Evolutionary conservation across 2,113 vertebrate species (phyloP), one percentile per base, ranked within the genome.

Genomic region (Rousettus leschenaultii): DNA sequence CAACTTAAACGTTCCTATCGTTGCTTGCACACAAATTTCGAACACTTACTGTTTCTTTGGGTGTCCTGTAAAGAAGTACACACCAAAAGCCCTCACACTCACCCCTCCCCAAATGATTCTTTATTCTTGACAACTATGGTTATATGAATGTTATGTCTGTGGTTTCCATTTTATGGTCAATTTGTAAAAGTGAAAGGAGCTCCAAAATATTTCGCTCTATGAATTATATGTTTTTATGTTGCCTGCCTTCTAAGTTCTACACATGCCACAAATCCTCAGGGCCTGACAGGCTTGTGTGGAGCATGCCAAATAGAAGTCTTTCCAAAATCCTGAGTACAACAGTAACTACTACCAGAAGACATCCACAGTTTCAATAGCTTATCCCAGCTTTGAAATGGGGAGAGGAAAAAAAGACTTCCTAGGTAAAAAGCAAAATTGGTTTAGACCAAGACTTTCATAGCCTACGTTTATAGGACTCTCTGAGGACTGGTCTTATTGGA

Each of bases 111-210:
- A 61, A 89, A 83, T n/a, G 75, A 95, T 89, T 78, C 89, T 95
- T 97, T 82, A 57, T 93, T 93, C 68, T 95, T 93, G 95, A 82
- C 86, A 96, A 86, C 86, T 35, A 79, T 45, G 83, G 59, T 94
- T 91, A 48, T 71, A 70, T 7, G 86, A 97, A 80, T 92, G 89
- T 96, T 97, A 91, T 94, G 96, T 97, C 97, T 97, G 93, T 97
- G 97, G 95, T 96, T 97, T 96, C 89, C 96, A 78, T 87, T 96
- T 97, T 96, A 98, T 90, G 93, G 95, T 83, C 89, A 96, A 95
- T 96, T 97, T 97, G 79, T 96, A 95, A 94, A 97, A 97, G 89
- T 89, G 89, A 97, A 97, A 70, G 93, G 89, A 86, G 86, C 89
- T 97, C 93, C 91, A 93, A 95, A 97, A 91, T 85, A 96, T 80